Evolutionary conservation across 2,797 vertebrate genomes (phyloP).

Genomic region (Leptatherina wallacei): DNA sequence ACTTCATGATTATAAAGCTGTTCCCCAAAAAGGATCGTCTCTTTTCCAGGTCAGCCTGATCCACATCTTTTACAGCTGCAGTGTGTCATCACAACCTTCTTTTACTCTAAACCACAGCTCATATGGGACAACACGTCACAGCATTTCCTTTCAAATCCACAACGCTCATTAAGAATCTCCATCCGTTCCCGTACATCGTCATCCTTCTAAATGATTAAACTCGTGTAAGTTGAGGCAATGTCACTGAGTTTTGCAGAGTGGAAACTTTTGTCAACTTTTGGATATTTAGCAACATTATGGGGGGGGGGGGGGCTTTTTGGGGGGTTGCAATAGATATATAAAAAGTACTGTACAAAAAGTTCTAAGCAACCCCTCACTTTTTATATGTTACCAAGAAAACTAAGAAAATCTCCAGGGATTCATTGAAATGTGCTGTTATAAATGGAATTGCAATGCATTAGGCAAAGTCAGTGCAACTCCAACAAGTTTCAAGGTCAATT

Average conservation of each 20-base stretch:
- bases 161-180: not conserved
- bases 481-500: not conserved
- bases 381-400: not conserved
- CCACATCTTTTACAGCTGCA: slow-evolving; percentile 7
- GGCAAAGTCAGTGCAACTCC: not conserved
- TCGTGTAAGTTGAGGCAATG: not conserved
- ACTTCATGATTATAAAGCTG: slow-evolving; percentile 10
- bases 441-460: not conserved
- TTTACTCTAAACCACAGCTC: slow-evolving; percentile 6
- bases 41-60: slow-evolving; percentile 8
- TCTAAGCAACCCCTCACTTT: no score
- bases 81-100: not conserved
- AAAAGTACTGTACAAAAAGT: not conserved
- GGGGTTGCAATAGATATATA: not conserved
- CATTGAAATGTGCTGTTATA: not conserved
- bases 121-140: not conserved
- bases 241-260: not conserved
- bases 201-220: not conserved
- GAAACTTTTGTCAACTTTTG: not conserved
- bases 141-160: not conserved
- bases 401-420: not conserved
- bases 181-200: not conserved
- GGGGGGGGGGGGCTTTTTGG: no score
- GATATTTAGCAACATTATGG: not conserved
- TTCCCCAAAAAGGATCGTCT: slow-evolving; percentile 6